Evolutionary conservation across 2,113 vertebrate genomes (phyloP).

Genomic region (Cichladusa arquata): DNA sequence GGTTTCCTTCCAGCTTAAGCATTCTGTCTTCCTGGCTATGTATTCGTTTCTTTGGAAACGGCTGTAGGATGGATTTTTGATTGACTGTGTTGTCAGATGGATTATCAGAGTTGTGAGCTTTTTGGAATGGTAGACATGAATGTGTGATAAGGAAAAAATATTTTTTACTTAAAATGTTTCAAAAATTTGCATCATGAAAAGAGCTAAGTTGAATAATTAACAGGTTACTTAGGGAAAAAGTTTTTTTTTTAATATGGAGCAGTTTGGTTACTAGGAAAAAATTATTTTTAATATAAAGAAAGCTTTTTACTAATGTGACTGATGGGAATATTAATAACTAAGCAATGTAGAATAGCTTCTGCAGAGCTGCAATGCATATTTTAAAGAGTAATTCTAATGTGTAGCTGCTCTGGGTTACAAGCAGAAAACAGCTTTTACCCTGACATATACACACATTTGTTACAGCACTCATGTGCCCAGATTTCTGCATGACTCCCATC

Average conservation of each 20-base stretch:
- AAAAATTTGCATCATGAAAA: slow-evolving; percentile 20
- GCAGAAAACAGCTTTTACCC: slow-evolving; percentile 9
- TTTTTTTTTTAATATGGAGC: neutral
- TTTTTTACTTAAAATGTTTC: neutral
- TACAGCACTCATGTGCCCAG: neutral
- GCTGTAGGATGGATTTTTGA: slow-evolving; percentile 61
- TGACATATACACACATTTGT: neutral
- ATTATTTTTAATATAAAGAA: neutral
- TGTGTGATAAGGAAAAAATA: slow-evolving; percentile 22
- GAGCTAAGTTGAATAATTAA: slow-evolving; percentile 29
- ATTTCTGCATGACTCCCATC: neutral
- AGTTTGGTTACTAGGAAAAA: neutral
- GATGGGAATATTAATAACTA: neutral
- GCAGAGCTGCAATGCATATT: neutral
- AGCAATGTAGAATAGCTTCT: neutral
- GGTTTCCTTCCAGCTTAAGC: slow-evolving; percentile 55
- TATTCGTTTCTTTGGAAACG: slow-evolving; percentile 57
- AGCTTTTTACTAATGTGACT: neutral
- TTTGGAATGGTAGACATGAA: slow-evolving; percentile 37
- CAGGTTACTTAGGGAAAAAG: neutral
- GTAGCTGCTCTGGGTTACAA: slow-evolving; percentile 35
- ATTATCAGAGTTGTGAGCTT: slow-evolving; percentile 51
- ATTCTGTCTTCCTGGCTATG: slow-evolving; percentile 43
- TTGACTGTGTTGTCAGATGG: slow-evolving; percentile 46
- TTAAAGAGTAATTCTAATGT: slow-evolving; percentile 7